Base-by-base conservation (phyloP, 2,797 vertebrate species). In the Lateolabrax maculatus region DNA sequence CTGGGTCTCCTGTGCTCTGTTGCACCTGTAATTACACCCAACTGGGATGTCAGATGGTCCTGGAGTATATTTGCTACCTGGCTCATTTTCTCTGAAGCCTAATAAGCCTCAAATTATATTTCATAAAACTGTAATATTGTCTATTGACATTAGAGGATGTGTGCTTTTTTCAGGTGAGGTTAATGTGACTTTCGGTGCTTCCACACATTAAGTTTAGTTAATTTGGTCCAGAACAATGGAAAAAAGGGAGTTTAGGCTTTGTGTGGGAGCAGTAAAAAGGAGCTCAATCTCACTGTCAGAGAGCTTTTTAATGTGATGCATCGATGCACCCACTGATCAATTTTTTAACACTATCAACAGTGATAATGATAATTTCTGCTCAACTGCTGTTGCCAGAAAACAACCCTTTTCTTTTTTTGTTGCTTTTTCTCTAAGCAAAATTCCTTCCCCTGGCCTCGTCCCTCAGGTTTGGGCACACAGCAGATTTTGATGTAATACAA, bases 331-430 rank as follows among this genome's bases (percentile, higher is more conserved):
- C 3, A 3, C 23, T 5, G 5, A 76, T 74, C 6, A 0, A 53
- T 73, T 70, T 72, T 71, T 61, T 13, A 57, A 78, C 37, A 46
- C 13, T 62, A 80, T 57, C 0, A 8, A 79, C 36, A 3, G 11
- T 11, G n/a, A 64, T 75, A 55, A 73, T 48, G 52, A 65, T 25
- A 27, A 56, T 78, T 81, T 75, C 52, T 27, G 27, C 31, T 57
- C 36, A 25, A 4, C 52, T 23, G 37, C 58, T 62, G 56, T 72
- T 64, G 36, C 34, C 37, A 65, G 12, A 64, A 65, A n/a, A 51
- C 23, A 61, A 46, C 13, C 43, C 12, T 18, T 13, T 23, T 23
- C 4, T 55, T 55, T 0, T n/a, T n/a, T n/a, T n/a, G n/a, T n/a
- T n/a, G n/a, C 21, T 18, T 36, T 52, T 23, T 44, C 31, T 52